Evolutionary conservation across 23 tunicate species (phyloP).

Genomic region (Aplidium turbinatum): DNA sequence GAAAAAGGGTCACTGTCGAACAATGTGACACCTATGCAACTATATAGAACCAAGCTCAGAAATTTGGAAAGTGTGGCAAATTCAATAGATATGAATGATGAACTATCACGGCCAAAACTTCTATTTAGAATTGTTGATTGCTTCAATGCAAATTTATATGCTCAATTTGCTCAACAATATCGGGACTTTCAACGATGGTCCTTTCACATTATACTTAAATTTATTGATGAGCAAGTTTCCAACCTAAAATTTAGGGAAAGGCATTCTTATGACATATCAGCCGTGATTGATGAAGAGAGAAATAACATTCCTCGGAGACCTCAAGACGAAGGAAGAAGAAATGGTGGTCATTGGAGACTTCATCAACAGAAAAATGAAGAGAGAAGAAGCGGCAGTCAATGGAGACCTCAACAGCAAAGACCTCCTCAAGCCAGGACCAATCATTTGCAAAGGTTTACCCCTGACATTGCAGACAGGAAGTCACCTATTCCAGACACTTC

Average conservation of each 20-base stretch:
- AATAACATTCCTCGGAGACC: too few relatives aligned
- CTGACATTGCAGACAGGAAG: too few relatives aligned
- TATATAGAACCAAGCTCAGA: not conserved
- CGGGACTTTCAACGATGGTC: not conserved
- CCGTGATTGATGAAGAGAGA: not conserved
- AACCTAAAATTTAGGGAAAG: not conserved
- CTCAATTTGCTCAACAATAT: constrained; percentile 1
- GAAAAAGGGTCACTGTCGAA: constrained; percentile 1
- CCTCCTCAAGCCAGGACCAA: too few relatives aligned
- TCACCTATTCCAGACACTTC: too few relatives aligned
- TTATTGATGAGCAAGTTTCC: constrained; percentile 5
- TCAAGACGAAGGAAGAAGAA: too few relatives aligned
- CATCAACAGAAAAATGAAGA: too few relatives aligned
- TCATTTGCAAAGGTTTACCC: too few relatives aligned
- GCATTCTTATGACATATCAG: not conserved
- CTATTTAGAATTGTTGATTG: not conserved
- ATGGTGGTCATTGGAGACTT: too few relatives aligned
- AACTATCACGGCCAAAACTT: constrained; percentile 3
- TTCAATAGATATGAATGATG: not conserved
- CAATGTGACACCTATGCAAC: not conserved
- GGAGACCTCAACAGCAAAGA: too few relatives aligned
- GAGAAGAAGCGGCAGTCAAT: too few relatives aligned
- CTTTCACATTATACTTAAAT: not conserved
- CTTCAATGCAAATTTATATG: not conserved
- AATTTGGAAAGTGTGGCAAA: not conserved